These are phyloP conservation scores for Odontomyia ornata DNA, from an alignment of 2,888 invertebrate species.

Conservation along the genomic window DNA sequence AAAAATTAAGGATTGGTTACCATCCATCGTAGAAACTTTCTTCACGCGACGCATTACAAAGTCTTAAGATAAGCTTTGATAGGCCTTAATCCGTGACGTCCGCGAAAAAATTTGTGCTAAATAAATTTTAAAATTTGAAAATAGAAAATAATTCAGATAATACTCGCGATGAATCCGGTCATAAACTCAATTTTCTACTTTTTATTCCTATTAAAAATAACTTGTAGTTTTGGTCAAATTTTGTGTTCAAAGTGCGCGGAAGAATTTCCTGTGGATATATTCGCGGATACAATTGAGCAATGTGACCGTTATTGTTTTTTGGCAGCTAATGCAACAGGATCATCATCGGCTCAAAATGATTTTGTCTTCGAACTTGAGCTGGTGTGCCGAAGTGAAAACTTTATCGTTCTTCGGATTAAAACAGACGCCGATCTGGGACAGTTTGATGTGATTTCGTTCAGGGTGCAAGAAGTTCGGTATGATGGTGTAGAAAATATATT, in stretches of 20 bases:
- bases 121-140: no score
- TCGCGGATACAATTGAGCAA: background rate
- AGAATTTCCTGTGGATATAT: background rate
- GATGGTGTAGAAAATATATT: background rate
- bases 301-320: background rate
- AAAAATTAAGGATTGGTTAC: no score
- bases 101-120: no score
- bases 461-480: background rate
- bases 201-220: no score
- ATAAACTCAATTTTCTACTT: no score
- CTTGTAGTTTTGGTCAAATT: background rate
- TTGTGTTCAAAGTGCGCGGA: background rate
- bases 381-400: background rate
- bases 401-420: background rate
- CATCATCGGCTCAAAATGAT: background rate
- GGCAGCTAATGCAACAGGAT: background rate
- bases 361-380: background rate
- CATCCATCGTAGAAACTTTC: no score
- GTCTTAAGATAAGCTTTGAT: no score
- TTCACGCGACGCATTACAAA: no score
- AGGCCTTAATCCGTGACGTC: no score
- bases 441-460: background rate
- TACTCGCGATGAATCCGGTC: no score
- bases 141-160: no score
- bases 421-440: background rate